phyloP scores from a whole-genome alignment of 2,797 vertebrate species.

The Parotocinclus haroldoi region DNA sequence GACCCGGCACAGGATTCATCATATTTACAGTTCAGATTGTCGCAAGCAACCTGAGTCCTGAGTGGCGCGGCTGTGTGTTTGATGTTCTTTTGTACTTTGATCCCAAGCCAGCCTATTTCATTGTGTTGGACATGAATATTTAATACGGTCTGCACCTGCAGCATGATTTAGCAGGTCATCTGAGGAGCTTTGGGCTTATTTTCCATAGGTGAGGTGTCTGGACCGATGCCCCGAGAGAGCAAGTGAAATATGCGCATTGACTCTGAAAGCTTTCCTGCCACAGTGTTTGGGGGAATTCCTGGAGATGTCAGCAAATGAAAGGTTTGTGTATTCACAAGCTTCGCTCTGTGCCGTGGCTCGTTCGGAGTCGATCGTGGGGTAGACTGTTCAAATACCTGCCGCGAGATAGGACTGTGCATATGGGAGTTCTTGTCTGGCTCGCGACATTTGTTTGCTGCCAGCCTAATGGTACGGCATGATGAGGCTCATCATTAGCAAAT shows the following conservation, averaged over 20 bases:
- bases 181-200: conserved; percentile 13
- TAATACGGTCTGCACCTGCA: conserved; percentile 19
- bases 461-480: conserved; percentile 10
- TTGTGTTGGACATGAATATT: conserved; percentile 21
- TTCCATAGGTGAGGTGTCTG: conserved; percentile 16
- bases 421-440: conserved; percentile 14
- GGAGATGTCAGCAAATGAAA: conserved; percentile 17
- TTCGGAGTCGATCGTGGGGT: conserved; percentile 9
- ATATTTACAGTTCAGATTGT: not conserved
- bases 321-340: conserved; percentile 25
- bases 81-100: conserved; percentile 4
- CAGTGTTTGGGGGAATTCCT: conserved; percentile 31
- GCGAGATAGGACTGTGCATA: not conserved
- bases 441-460: conserved; percentile 33
- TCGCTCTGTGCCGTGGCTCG: conserved; percentile 27
- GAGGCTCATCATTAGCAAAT: conserved; percentile 20
- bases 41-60: not conserved
- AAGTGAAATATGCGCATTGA: conserved; percentile 30
- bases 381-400: conserved; percentile 2
- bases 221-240: conserved; percentile 19
- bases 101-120: not conserved
- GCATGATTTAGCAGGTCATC: conserved; percentile 29
- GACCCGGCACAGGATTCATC: not conserved
- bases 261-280: conserved; percentile 20
- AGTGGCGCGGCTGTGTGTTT: conserved; percentile 1